Percentiles rank a stretch among this genome's conserved stretches.
Conservation (phyloP, 2,888 invertebrate genomes). For the Thumatha senex region DNA sequence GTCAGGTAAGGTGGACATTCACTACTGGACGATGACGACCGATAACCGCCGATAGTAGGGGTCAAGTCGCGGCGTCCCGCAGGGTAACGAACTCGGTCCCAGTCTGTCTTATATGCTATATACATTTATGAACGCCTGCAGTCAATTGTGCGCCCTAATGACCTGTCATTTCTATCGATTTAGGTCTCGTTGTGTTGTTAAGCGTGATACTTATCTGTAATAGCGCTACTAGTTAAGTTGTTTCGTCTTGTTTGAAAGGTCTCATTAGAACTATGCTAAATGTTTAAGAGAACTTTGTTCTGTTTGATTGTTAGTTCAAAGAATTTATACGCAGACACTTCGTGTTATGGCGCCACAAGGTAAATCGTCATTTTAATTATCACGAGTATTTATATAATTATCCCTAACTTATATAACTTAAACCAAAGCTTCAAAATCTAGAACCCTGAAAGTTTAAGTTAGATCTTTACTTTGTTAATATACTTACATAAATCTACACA, state of each 20-base stretch:
- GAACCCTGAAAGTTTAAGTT: too few relatives aligned
- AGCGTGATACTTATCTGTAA: constrained; percentile 36
- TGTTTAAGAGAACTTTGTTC: too few relatives aligned
- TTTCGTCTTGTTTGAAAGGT: constrained; percentile 19
- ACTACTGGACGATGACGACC: constrained; percentile 48
- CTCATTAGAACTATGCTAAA: too few relatives aligned
- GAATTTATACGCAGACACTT: neutral
- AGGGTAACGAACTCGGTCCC: constrained; percentile 63
- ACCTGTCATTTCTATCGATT: constrained; percentile 48
- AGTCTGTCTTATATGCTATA: constrained; percentile 38
- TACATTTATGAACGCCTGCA: constrained; percentile 37
- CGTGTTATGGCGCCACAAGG: too few relatives aligned
- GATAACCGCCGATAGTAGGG: constrained; percentile 59
- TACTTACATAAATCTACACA: too few relatives aligned
- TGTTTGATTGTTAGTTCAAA: neutral
- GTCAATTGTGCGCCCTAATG: constrained; percentile 44
- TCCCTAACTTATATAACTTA: neutral
- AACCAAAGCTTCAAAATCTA: too few relatives aligned
- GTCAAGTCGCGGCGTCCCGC: constrained; percentile 50
- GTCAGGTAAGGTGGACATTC: constrained; percentile 55
- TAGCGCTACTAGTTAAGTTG: constrained; percentile 31
- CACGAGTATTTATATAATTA: neutral
- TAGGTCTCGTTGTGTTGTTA: constrained; percentile 32
- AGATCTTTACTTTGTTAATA: too few relatives aligned
- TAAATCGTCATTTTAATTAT: neutral